Base-by-base conservation (phyloP, 2,888 invertebrate species). In the Torymus auratus region DNA sequence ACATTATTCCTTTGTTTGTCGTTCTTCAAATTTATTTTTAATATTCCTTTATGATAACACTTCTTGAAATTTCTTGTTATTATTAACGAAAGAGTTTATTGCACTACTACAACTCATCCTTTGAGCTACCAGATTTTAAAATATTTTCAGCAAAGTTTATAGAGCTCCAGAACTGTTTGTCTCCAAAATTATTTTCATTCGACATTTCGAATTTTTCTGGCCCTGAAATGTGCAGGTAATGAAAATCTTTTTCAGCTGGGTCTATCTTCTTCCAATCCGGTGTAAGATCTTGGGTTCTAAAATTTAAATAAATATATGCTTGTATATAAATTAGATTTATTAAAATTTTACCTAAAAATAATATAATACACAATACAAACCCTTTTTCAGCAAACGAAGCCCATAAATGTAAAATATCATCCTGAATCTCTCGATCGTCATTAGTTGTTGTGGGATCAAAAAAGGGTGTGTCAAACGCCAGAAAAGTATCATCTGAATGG, bases 401-500 rank as follows among this genome's bases (percentile, higher is more conserved):
- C 85, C 93, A 88, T 90, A 94, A 91, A 82, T 94, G 92, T 2
- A 94, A 84, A 67, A 95, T 89, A 0, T 90, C 85, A 4, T 93
- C 89, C 1, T 90, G 89, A 92, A 94, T 93, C 62, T 91, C 89
- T 52, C 87, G 84, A 84, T 94, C 94, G 4, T 92, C 88, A 1
- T 91, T 85, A 0, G 90, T 89, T 15, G 88, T 87, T 3, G 90
- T 88, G 10, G 91, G 88, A 83, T 92, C 87, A 56, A 90, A 84
- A 58, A 85, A 85, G 10, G 76, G 77, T 11, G 87, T 88, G 23
- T 92, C 91, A 84, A 93, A 91, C n/a, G 94, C 87, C 68, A 92
- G 92, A 41, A 92, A 85, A 2, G 93, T 90, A 84, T 95, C 95
- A 84, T 95, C 94, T 0, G 92, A 94, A 87, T 95, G 94, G 84